Percentiles rank a stretch among this genome's conserved stretches.
Evolutionary conservation across 2,888 invertebrate species (phyloP).

Genomic region (Pterostichus madidus): DNA sequence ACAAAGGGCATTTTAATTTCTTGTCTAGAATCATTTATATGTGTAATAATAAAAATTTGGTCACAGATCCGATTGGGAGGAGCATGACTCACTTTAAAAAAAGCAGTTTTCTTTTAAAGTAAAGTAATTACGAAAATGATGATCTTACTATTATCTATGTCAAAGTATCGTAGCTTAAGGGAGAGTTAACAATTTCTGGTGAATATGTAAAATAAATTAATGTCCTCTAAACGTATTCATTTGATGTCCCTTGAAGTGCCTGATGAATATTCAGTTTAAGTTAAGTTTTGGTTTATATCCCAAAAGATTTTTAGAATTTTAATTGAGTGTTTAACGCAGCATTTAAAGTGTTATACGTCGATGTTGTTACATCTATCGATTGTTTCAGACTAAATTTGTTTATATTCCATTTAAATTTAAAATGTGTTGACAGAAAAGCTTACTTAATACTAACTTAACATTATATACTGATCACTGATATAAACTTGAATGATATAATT

Average conservation of each 20-base stretch:
- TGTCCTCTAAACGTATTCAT: conserved; percentile 65
- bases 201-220: conserved; percentile 67
- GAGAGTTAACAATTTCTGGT: conserved; percentile 30
- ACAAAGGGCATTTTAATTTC: too few species aligned
- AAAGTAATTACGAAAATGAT: too few species aligned
- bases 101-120: too few species aligned
- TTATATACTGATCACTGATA: background rate
- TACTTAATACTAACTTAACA: background rate
- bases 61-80: too few species aligned
- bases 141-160: too few species aligned
- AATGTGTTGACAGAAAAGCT: conserved; percentile 1
- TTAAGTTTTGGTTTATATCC: conserved; percentile 62
- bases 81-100: too few species aligned
- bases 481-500: too few species aligned
- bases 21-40: too few species aligned
- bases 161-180: too few species aligned
- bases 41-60: too few species aligned
- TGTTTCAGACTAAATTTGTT: conserved; percentile 31
- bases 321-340: conserved; percentile 57
- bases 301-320: conserved; percentile 63
- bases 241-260: conserved; percentile 64
- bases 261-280: conserved; percentile 66
- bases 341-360: conserved; percentile 46
- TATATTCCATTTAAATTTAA: conserved; percentile 29
- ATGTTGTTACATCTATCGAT: conserved; percentile 4